A percentile compares a stretch with the other conserved stretches of the same genome.
Conservation (phyloP, 2,797 vertebrate species). For the Microctenopoma stevenorrisi region DNA sequence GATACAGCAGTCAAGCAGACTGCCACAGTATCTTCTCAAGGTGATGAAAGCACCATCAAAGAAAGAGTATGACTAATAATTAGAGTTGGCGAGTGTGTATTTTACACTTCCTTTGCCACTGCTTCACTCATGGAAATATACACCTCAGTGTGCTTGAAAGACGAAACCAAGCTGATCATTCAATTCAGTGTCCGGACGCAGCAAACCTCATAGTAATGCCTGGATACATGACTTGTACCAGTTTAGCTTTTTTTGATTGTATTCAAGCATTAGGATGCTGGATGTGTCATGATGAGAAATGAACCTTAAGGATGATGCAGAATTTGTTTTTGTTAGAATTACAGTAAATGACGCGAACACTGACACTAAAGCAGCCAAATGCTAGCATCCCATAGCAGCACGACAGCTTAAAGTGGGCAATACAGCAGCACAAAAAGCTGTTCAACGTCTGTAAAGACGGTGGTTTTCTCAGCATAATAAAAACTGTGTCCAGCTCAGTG, state of each 20-base stretch:
- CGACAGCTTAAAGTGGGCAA: too few species aligned
- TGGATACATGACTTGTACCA: too few species aligned
- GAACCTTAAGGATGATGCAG: neutral
- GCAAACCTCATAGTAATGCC: neutral
- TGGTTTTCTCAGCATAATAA: too few species aligned
- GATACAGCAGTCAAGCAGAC: conserved; percentile 18
- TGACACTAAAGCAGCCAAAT: neutral
- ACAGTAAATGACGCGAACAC: conserved; percentile 11
- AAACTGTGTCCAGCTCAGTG: neutral
- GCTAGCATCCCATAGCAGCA: too few species aligned
- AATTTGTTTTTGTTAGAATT: neutral
- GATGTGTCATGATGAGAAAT: neutral
- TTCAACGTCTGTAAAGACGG: too few species aligned
- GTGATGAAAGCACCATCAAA: conserved; percentile 34
- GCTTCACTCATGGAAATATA: neutral
- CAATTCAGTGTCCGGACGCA: neutral
- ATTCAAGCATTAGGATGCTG: conserved; percentile 7
- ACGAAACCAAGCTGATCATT: neutral
- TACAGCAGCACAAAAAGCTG: too few species aligned
- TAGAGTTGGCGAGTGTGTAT: conserved; percentile 12
- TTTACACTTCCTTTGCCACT: neutral
- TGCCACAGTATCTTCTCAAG: conserved; percentile 36
- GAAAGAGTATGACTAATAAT: neutral
- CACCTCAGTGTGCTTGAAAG: neutral
- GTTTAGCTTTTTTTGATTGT: neutral